phyloP scores from a whole-genome alignment of 2,888 invertebrate species.

The Agrilus cyanescens region DNA sequence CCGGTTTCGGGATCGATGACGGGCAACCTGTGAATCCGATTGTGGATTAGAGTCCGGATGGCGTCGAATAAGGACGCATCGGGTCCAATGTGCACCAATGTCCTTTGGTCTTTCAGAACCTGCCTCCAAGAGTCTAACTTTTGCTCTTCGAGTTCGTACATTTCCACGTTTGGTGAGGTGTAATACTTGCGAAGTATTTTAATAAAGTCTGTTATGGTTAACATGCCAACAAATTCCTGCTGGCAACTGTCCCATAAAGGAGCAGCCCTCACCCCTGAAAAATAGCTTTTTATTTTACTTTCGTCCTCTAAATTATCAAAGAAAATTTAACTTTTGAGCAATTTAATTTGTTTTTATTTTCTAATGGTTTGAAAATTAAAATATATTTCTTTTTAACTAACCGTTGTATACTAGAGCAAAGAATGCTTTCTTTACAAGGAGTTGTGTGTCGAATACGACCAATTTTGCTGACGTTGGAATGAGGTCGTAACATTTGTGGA shows the following conservation, averaged over 20 bases:
- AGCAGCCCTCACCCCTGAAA: constrained; percentile 85
- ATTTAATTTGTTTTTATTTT: no score
- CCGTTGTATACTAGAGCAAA: constrained; percentile 98
- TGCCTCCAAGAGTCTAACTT: constrained; percentile 94
- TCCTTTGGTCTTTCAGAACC: constrained; percentile 75
- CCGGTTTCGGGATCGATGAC: constrained; percentile 92
- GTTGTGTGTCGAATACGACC: constrained; percentile 97
- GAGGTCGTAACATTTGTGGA: constrained; percentile 99
- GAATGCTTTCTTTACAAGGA: constrained; percentile 97
- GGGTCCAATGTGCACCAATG: constrained; percentile 82
- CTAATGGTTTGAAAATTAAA: background rate
- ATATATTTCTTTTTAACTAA: constrained; percentile 31
- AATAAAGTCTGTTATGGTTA: constrained; percentile 98
- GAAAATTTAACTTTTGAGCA: no score
- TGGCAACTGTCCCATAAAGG: constrained; percentile 92
- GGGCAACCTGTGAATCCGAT: constrained; percentile 93
- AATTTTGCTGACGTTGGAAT: constrained; percentile 98
- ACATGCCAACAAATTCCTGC: constrained; percentile 94
- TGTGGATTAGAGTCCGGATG: constrained; percentile 81
- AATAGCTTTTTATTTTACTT: no score
- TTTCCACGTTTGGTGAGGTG: constrained; percentile 80
- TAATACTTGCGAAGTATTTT: constrained; percentile 97
- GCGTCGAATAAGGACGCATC: constrained; percentile 91
- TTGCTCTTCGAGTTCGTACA: constrained; percentile 96
- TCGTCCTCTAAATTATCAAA: no score